phyloP scores from a whole-genome alignment of 2,888 invertebrate genomes.

The Nomada ferruginata region DNA sequence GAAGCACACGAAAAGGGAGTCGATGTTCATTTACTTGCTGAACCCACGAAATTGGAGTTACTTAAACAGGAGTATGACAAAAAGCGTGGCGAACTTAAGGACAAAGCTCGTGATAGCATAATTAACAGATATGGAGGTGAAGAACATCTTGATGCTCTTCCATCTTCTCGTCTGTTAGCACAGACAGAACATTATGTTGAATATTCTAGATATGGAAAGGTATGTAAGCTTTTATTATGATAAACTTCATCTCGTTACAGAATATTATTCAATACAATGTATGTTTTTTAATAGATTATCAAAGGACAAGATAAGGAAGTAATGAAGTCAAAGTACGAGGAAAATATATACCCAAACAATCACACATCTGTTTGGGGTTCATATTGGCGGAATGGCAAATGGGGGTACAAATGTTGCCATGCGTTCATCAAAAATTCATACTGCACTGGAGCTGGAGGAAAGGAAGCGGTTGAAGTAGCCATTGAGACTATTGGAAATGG shows the following conservation, averaged over 20 bases:
- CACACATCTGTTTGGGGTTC: slow-evolving; percentile 98
- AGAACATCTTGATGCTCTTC: slow-evolving; percentile 89
- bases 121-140: no score
- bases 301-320: slow-evolving; percentile 95
- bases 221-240: slow-evolving; percentile 76
- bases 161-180: slow-evolving; percentile 94
- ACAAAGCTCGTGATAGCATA: no score
- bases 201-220: slow-evolving; percentile 96
- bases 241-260: no score
- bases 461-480: slow-evolving; percentile 67
- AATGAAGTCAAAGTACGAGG: slow-evolving; percentile 95
- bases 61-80: no score
- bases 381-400: slow-evolving; percentile 95
- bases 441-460: slow-evolving; percentile 92
- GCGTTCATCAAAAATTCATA: slow-evolving; percentile 96
- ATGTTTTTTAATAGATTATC: slow-evolving; percentile 82
- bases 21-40: no score
- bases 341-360: slow-evolving; percentile 96
- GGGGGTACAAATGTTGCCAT: slow-evolving; percentile 99
- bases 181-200: slow-evolving; percentile 97
- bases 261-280: not conserved
- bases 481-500: not conserved
- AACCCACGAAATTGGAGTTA: no score
- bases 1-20: no score
- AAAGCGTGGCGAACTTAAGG: no score